Evolutionary conservation across 1,140 invertebrate genomes (phyloP).

Genomic region (Vanessa tameamea): DNA sequence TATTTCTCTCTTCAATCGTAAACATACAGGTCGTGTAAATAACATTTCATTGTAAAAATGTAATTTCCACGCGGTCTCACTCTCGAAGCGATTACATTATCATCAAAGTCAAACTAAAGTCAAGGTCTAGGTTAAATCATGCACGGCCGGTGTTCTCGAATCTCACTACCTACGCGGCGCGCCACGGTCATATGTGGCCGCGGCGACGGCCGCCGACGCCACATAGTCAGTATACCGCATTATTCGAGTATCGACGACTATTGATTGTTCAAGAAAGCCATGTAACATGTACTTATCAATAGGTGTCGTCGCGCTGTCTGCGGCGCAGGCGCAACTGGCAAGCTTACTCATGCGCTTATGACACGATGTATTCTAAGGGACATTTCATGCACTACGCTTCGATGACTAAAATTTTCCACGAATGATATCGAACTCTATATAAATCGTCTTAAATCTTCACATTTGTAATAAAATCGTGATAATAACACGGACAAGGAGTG

Average conservation of each 20-base stretch:
- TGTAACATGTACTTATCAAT: background rate
- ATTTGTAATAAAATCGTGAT: too few relatives aligned
- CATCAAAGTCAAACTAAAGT: conserved; percentile 50
- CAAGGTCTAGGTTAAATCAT: conserved; percentile 44
- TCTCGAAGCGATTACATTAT: conserved; percentile 42
- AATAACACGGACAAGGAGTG: too few relatives aligned
- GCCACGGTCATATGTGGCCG: background rate
- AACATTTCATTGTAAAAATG: conserved; percentile 26
- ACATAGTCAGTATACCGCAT: background rate
- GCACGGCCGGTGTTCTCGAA: background rate
- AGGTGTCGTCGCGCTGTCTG: conserved; percentile 29
- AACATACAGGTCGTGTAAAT: background rate
- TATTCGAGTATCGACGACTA: background rate
- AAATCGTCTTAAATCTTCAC: background rate
- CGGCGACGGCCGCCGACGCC: background rate
- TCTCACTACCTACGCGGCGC: background rate
- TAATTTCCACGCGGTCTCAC: conserved; percentile 34
- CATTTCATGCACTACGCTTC: background rate
- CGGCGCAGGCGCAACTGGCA: conserved; percentile 15
- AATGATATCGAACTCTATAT: background rate
- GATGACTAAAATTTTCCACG: conserved; percentile 4
- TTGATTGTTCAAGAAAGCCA: conserved; percentile 11
- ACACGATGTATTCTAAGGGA: background rate
- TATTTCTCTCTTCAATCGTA: background rate
- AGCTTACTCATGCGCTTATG: background rate